Conservation (phyloP, 2,888 invertebrate species). For the Coelinius sp. region DNA sequence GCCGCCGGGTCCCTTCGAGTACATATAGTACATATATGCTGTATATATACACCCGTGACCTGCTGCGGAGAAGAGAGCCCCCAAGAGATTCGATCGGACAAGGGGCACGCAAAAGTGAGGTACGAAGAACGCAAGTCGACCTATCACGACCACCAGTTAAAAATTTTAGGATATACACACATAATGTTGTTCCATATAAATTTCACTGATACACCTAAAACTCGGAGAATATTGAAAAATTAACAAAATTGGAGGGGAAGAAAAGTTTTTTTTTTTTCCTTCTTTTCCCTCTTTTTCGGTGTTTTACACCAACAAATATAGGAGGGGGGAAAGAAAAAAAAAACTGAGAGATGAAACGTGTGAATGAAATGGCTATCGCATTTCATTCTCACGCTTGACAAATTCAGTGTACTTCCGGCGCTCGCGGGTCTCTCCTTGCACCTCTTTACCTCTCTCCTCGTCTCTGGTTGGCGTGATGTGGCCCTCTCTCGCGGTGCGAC, state of each 20-base stretch:
- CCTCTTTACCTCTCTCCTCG: constrained; percentile 14
- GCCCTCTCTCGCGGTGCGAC: constrained; percentile 24
- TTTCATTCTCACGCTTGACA: constrained; percentile 29
- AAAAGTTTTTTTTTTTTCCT: not conserved
- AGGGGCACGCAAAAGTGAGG: constrained; percentile 56
- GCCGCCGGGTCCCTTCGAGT: constrained; percentile 34
- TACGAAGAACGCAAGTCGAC: constrained; percentile 44
- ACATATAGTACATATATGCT: constrained; percentile 13
- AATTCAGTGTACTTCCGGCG: constrained; percentile 28
- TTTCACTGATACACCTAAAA: not conserved
- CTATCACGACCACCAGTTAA: not conserved
- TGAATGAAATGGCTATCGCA: constrained; percentile 20
- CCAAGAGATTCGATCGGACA: constrained; percentile 54
- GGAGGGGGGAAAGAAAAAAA: not conserved
- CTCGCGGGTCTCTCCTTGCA: constrained; percentile 21
- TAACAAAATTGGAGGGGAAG: not conserved
- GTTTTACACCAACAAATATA: not conserved
- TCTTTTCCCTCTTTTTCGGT: not conserved
- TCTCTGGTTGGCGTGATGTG: constrained; percentile 12
- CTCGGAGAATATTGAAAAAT: not conserved
- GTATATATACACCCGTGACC: constrained; percentile 38
- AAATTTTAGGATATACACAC: not conserved
- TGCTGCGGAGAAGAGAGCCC: constrained; percentile 46
- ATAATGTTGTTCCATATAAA: not conserved
- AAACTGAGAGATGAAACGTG: constrained; percentile 7